Base-by-base conservation (phyloP, 2,888 invertebrate species). In the Zootermopsis nevadensis region DNA sequence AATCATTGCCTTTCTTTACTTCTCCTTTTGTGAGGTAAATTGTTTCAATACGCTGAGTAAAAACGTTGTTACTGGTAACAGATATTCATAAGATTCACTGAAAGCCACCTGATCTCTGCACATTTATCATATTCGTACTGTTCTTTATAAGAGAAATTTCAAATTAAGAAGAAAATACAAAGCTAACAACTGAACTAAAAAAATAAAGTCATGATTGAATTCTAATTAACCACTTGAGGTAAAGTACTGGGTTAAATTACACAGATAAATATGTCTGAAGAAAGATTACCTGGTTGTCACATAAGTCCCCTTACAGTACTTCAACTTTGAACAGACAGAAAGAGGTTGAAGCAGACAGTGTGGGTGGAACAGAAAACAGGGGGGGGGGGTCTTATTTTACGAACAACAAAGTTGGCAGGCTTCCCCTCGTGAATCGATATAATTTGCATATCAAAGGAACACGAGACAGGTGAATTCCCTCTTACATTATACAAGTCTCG, bases 401-500 rank as follows among this genome's bases (percentile, higher is more conserved):
- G 27, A 69, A 33, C 67, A 69, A 69, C 69, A 69, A 69, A 69
- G 69, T 69, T 69, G 69, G 69, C 24, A 69, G 69, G 31, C 69
- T 69, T 69, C 69, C 33, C 15, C 33, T 10, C 15, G 69, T 69
- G 33, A 60, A 12, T 60, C 60, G 60, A 69, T 69, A 30, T 69
- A 69, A 69, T 69, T 69, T 69, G 69, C 69, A 69, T 69, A 69
- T 69, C 69, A 69, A 69, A 69, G 60, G 33, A 69, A 69, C 24
- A 22, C 30, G 69, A 69, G 69, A 69, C 69, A 69, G 69, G 69
- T 69, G 33, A 69, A 69, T 33, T 69, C 69, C 69, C 24, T 22
- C 27, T 66, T 69, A 69, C 69, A 69, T 69, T 69, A 69, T 19
- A 69, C 33, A 33, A 30, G 33, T 69, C 33, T 33, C 69, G 2